phyloP scores from a whole-genome alignment of 64 coral and sea anemone genomes.

The Stichodactyla mertensii region DNA sequence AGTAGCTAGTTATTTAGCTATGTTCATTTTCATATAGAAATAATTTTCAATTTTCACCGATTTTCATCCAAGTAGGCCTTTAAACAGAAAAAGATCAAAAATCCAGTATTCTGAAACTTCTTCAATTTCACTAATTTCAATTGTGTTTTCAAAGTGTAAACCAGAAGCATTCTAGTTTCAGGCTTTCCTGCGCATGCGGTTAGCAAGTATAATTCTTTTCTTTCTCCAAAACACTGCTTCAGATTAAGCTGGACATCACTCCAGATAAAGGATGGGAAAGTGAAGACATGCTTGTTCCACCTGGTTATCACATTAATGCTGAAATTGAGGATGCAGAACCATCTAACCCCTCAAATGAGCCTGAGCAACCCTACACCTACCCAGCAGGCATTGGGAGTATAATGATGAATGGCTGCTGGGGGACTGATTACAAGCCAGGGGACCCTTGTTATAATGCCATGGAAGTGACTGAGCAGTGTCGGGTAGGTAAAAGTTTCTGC shows the following conservation, averaged over 20 bases:
- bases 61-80: too few species aligned
- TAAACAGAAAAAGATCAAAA: too few species aligned
- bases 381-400: conserved; percentile 43
- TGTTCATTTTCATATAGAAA: too few species aligned
- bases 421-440: conserved; percentile 19
- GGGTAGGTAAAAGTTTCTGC: conserved; percentile 6
- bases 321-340: conserved; percentile 26
- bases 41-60: too few species aligned
- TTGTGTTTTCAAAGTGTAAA: too few species aligned
- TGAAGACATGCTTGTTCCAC: conserved; percentile 53
- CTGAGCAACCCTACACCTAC: conserved; percentile 17
- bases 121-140: too few species aligned
- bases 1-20: too few species aligned
- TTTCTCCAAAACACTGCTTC: neutral
- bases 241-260: conserved; percentile 53
- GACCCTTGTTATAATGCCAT: conserved; percentile 42
- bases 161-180: too few species aligned
- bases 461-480: neutral
- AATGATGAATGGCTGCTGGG: conserved; percentile 60
- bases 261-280: conserved; percentile 56
- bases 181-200: too few species aligned
- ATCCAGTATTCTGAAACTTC: too few species aligned
- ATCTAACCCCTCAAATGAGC: neutral
- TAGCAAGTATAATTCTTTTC: neutral
- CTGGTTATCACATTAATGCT: conserved; percentile 47